Conservation (phyloP, 2,797 vertebrate species). For the Tokudaia tokunoshimensis region DNA sequence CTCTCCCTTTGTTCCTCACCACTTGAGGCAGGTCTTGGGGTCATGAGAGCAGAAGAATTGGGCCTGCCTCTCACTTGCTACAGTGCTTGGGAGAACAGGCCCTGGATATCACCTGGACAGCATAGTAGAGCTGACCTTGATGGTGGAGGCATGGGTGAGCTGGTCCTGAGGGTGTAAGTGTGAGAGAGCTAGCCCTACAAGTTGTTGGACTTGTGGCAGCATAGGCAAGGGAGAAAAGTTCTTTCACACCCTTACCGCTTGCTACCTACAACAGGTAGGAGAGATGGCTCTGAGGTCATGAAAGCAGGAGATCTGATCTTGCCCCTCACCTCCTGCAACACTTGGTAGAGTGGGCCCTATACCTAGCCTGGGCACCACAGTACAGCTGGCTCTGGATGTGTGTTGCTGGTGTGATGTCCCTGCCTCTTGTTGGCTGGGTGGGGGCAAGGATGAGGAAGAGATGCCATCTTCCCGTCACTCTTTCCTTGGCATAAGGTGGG, state of each 20-base stretch:
- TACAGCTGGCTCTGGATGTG: neutral
- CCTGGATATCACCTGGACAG: neutral
- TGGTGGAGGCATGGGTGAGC: too few relatives aligned
- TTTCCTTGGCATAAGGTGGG: neutral
- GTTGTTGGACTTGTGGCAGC: neutral
- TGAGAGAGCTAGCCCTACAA: neutral
- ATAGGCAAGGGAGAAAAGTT: neutral
- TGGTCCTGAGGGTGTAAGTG: neutral
- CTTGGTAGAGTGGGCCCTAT: neutral
- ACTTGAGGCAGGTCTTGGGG: neutral
- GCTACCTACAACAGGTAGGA: neutral
- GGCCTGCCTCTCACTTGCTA: neutral
- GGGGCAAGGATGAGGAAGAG: neutral
- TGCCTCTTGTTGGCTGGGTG: neutral
- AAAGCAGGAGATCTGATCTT: neutral
- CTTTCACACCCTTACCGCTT: neutral
- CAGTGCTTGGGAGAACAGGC: neutral
- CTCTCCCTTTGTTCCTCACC: neutral
- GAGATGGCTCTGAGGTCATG: neutral
- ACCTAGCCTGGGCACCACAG: neutral
- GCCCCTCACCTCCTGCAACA: neutral
- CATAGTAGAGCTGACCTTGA: neutral
- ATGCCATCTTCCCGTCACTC: neutral
- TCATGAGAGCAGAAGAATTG: neutral
- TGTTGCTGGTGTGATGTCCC: neutral